A percentile compares a stretch with the other conserved stretches of the same genome.
Conservation (phyloP, 2,888 invertebrate genomes). For the Sesia apiformis region DNA sequence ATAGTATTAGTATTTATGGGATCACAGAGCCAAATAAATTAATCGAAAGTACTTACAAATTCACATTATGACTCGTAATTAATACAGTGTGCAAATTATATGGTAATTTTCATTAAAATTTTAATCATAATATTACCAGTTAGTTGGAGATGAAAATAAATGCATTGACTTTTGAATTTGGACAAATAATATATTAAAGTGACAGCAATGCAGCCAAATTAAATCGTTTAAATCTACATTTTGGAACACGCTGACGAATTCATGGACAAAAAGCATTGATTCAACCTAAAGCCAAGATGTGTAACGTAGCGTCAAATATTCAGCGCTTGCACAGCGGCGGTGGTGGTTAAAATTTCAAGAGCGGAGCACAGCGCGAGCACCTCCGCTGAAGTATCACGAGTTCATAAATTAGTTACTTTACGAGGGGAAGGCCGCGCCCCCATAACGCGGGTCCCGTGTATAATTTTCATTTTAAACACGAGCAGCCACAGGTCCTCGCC, state of each 20-base stretch:
- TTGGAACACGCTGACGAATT: conserved; percentile 7
- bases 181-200: too few relatives aligned
- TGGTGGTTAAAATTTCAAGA: conserved; percentile 62
- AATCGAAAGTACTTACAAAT: not conserved
- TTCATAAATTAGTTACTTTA: conserved; percentile 69
- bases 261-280: conserved; percentile 23
- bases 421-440: conserved; percentile 55
- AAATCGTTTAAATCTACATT: not conserved
- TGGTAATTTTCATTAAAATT: not conserved
- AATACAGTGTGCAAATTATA: not conserved
- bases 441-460: conserved; percentile 49
- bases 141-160: too few relatives aligned
- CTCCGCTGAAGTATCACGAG: conserved; percentile 53
- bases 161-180: too few relatives aligned
- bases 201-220: too few relatives aligned
- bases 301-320: conserved; percentile 46
- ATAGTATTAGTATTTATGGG: conserved; percentile 1
- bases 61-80: not conserved
- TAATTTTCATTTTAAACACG: conserved; percentile 67
- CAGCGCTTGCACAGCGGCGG: conserved; percentile 39
- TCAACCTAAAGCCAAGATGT: conserved; percentile 35
- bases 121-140: too few relatives aligned
- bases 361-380: conserved; percentile 36
- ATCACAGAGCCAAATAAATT: conserved; percentile 1
- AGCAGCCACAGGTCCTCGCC: conserved; percentile 56